Conservation (phyloP, 2,797 vertebrate species). For the Chelon auratus region DNA sequence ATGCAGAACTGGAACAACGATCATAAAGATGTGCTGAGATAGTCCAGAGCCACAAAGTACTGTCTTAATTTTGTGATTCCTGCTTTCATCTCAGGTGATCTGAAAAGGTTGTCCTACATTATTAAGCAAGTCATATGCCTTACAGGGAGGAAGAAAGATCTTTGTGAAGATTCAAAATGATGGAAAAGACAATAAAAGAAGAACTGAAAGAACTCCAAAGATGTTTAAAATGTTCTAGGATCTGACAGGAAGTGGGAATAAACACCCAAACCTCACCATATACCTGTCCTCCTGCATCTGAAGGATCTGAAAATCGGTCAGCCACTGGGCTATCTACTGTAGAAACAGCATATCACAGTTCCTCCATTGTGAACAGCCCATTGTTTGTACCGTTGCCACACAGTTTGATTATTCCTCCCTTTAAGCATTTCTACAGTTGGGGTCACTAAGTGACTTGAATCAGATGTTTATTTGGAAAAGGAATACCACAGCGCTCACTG, state of each 20-base stretch:
- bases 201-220: constrained; percentile 29
- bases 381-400: constrained; percentile 14
- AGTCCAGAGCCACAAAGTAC: background rate
- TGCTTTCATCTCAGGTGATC: background rate
- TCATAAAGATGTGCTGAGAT: background rate
- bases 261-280: background rate
- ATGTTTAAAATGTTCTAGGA: constrained; percentile 31
- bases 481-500: background rate
- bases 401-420: constrained; percentile 1
- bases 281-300: constrained; percentile 9
- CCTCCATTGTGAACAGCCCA: constrained; percentile 8
- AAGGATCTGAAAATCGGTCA: constrained; percentile 24
- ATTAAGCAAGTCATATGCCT: background rate
- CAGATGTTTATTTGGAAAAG: constrained; percentile 17
- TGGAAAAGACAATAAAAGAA: background rate
- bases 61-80: constrained; percentile 4
- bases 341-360: constrained; percentile 14
- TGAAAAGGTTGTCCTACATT: background rate
- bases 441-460: constrained; percentile 9
- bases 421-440: background rate
- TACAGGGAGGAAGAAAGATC: background rate
- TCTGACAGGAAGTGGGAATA: background rate
- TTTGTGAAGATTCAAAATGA: background rate
- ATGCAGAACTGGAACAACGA: no score
- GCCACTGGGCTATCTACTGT: background rate